phyloP scores from a whole-genome alignment of 2,113 vertebrate genomes.

The Archocentrus centrarchus region DNA sequence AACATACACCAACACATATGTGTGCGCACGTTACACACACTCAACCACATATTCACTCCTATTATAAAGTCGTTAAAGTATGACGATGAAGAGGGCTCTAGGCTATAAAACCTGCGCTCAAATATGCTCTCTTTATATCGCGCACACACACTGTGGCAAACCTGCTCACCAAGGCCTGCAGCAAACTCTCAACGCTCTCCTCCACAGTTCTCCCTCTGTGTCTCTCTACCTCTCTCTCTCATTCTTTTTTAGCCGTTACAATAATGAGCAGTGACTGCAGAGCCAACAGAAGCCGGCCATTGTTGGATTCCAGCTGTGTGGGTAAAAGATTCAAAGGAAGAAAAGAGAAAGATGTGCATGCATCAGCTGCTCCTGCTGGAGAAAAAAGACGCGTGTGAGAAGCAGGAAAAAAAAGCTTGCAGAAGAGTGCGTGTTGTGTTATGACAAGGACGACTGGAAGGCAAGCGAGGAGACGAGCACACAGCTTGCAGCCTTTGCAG shows the following conservation, averaged over 20 bases:
- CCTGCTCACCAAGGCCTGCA: constrained; percentile 21
- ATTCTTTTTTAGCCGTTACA: background rate
- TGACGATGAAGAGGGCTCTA: constrained; percentile 9
- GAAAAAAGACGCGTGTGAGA: background rate
- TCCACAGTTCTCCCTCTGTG: background rate
- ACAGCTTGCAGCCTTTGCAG: constrained; percentile 8
- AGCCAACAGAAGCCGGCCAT: constrained; percentile 32
- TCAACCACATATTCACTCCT: background rate
- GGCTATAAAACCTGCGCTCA: constrained; percentile 27
- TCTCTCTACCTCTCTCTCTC: background rate
- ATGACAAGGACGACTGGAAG: constrained; percentile 25
- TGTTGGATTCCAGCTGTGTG: constrained; percentile 44
- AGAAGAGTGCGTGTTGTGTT: constrained; percentile 9
- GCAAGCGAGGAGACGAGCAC: background rate
- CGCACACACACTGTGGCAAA: constrained; percentile 22
- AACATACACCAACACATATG: background rate
- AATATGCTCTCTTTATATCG: background rate
- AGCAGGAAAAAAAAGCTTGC: background rate
- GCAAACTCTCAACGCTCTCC: constrained; percentile 10
- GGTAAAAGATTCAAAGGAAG: background rate
- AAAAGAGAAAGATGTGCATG: background rate
- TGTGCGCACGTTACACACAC: background rate
- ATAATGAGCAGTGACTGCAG: background rate
- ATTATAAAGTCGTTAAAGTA: constrained; percentile 31
- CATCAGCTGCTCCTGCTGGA: background rate